Percentiles rank a stretch among this genome's conserved stretches.
Conservation (phyloP, 2,888 invertebrate species). For the Elgonia sp. region DNA sequence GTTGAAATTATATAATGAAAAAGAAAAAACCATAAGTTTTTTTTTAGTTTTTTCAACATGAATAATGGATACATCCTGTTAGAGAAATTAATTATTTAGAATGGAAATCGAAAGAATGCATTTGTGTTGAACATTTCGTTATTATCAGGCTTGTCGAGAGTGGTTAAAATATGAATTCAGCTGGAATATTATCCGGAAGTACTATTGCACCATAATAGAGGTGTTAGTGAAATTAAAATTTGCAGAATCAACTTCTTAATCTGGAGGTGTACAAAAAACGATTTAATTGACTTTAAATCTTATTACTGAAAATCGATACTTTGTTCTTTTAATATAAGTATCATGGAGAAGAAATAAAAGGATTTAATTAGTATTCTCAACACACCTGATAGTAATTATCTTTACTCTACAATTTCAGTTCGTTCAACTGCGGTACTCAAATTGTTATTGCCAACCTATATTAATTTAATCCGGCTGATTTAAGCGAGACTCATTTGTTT, state of each 20-base stretch:
- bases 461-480: conserved; percentile 25
- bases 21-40: no score
- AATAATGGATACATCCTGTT: no score
- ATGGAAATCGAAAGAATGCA: no score
- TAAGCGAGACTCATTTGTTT: conserved; percentile 22
- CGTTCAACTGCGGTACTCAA: conserved; percentile 27
- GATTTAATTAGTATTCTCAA: conserved; percentile 51
- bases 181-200: neutral
- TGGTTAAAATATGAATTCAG: neutral
- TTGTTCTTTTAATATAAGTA: conserved; percentile 28
- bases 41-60: no score
- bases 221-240: neutral
- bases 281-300: conserved; percentile 26
- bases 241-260: conserved; percentile 22
- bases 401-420: conserved; percentile 25
- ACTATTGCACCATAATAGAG: conserved; percentile 3
- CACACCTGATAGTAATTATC: conserved; percentile 36
- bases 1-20: no score
- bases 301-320: conserved; percentile 29
- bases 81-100: no score
- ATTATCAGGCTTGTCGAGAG: neutral
- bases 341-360: conserved; percentile 34
- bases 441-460: conserved; percentile 32
- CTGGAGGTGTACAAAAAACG: neutral
- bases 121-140: no score